Conservation (phyloP, 2,113 vertebrate species). For the Abramis brama region DNA sequence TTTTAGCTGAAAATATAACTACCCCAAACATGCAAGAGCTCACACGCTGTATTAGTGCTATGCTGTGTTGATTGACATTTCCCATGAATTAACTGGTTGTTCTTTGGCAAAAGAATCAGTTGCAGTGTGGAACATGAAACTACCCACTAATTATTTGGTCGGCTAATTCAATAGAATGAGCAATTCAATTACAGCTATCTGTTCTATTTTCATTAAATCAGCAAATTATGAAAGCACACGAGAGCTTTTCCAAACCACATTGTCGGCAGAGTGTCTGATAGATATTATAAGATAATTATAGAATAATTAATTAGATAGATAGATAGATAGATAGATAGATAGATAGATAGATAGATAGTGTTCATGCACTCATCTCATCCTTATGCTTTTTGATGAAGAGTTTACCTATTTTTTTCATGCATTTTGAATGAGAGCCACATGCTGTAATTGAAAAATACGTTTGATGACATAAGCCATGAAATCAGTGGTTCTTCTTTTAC, state of each 20-base stretch:
- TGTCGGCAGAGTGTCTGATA: neutral
- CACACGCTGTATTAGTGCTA: neutral
- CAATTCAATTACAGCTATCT: constrained; percentile 6
- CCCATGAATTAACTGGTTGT: neutral
- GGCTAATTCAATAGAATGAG: constrained; percentile 12
- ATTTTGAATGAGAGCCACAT: too few species aligned
- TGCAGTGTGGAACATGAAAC: neutral
- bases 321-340: neutral
- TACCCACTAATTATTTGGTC: constrained; percentile 6
- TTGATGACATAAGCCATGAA: too few species aligned
- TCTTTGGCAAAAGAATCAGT: neutral
- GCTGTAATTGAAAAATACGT: too few species aligned
- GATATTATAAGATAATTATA: neutral
- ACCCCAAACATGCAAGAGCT: neutral
- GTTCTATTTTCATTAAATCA: constrained; percentile 6
- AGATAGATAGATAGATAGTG: neutral
- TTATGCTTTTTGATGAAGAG: neutral
- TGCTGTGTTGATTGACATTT: neutral
- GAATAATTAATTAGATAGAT: neutral
- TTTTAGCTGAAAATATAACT: neutral
- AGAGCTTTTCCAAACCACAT: neutral
- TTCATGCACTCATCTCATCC: neutral
- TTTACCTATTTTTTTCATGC: too few species aligned
- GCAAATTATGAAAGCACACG: neutral
- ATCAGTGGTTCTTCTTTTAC: neutral